phyloP scores from a whole-genome alignment of 2,113 vertebrate genomes.

The Pseudorasbora parva region DNA sequence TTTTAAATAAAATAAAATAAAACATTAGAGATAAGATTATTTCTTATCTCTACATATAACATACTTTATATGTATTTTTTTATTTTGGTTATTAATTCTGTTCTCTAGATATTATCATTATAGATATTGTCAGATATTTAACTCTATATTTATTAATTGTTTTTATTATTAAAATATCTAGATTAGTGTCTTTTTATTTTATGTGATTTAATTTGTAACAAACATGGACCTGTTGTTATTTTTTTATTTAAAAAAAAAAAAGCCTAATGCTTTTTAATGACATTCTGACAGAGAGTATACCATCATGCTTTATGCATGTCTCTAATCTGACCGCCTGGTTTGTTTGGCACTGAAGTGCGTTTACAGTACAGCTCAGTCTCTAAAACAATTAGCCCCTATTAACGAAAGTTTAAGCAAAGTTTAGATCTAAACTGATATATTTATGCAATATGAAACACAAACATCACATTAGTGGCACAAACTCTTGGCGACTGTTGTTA shows the following conservation, averaged over 20 bases:
- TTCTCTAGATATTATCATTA: neutral
- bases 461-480: conserved; percentile 4
- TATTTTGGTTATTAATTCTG: neutral
- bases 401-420: conserved; percentile 25
- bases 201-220: neutral
- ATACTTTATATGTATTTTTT: no score
- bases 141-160: neutral
- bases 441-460: conserved; percentile 35
- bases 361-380: conserved; percentile 29
- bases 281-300: neutral
- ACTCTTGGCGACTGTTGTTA: conserved; percentile 28
- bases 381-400: conserved; percentile 46
- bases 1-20: no score
- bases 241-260: neutral
- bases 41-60: neutral
- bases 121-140: no score
- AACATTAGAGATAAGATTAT: no score
- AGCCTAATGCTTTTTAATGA: no score
- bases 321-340: conserved; percentile 12
- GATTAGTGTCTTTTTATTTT: neutral
- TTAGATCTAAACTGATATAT: conserved; percentile 6
- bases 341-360: conserved; percentile 2
- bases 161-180: neutral
- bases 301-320: neutral
- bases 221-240: neutral